Evolutionary conservation across 1,140 invertebrate species (phyloP).

Genomic region (Neodiprion fabricii): DNA sequence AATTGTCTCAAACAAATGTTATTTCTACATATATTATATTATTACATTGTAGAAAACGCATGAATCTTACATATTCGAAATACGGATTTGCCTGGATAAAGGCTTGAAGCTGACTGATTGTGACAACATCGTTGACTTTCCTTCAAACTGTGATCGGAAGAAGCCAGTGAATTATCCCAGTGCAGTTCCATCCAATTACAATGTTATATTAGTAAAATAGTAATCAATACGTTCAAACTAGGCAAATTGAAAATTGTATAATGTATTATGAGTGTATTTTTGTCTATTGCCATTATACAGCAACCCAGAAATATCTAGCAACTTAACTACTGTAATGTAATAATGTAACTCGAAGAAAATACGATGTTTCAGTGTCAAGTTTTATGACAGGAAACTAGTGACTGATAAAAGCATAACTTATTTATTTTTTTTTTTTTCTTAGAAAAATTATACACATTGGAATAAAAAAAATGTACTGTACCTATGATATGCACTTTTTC

Average conservation of each 20-base stretch:
- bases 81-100: slow-evolving; percentile 74
- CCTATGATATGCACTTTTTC: too few species aligned
- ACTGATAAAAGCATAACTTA: too few species aligned
- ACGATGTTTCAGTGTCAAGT: too few species aligned
- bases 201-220: slow-evolving; percentile 26
- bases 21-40: slow-evolving; percentile 8
- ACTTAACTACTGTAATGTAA: too few species aligned
- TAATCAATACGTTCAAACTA: not conserved
- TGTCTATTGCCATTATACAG: too few species aligned
- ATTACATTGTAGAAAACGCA: slow-evolving; percentile 57
- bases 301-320: too few species aligned
- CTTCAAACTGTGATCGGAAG: slow-evolving; percentile 66
- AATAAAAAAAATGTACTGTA: too few species aligned
- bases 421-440: too few species aligned
- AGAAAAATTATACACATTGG: too few species aligned
- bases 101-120: slow-evolving; percentile 66
- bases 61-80: slow-evolving; percentile 67
- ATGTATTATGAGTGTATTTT: too few species aligned
- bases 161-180: slow-evolving; percentile 66
- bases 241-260: not conserved
- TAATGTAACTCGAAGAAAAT: too few species aligned
- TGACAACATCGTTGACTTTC: slow-evolving; percentile 57
- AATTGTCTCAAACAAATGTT: not conserved
- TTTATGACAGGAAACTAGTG: too few species aligned
- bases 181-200: slow-evolving; percentile 41